Percentiles rank a stretch among this genome's conserved stretches.
Conservation (phyloP, 2,113 vertebrate genomes). For the Nyctibius bracteatus region DNA sequence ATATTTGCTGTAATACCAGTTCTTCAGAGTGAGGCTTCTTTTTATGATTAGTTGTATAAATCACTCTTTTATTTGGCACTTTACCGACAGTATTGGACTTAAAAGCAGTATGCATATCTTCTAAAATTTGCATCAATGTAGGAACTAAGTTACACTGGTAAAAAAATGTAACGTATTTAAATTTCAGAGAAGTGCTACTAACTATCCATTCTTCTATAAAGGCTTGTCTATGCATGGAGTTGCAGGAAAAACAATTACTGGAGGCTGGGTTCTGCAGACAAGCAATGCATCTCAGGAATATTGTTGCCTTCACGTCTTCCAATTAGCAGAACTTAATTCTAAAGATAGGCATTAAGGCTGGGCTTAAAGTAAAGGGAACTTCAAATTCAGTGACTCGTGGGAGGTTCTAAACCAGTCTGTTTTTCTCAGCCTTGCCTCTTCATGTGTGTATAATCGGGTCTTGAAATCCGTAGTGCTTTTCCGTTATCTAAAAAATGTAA, state of each 20-base stretch:
- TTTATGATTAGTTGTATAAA: not conserved
- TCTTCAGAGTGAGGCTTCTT: not conserved
- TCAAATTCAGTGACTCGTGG: slow-evolving; percentile 43
- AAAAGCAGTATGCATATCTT: not conserved
- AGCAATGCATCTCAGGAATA: not conserved
- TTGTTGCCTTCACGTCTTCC: not conserved
- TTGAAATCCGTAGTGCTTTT: not conserved
- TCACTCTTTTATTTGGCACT: not conserved
- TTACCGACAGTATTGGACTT: not conserved
- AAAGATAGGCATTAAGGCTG: slow-evolving; percentile 7
- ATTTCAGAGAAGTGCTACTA: not conserved
- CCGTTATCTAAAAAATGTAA: not conserved
- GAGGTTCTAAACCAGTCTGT: slow-evolving; percentile 33
- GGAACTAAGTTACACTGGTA: not conserved
- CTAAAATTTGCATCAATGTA: not conserved
- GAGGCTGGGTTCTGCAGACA: not conserved
- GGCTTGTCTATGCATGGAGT: not conserved
- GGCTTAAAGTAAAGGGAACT: slow-evolving; percentile 37
- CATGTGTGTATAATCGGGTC: not conserved
- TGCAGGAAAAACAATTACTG: not conserved
- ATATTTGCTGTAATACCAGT: not conserved
- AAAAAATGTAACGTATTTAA: not conserved
- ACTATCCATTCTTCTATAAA: not conserved
- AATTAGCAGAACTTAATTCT: slow-evolving; percentile 30
- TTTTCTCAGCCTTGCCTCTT: slow-evolving; percentile 33